Evolutionary conservation across 2,888 invertebrate genomes (phyloP), one percentile per base, ranked within the genome.

Genomic region (Rhimphoctona megacephalus): DNA sequence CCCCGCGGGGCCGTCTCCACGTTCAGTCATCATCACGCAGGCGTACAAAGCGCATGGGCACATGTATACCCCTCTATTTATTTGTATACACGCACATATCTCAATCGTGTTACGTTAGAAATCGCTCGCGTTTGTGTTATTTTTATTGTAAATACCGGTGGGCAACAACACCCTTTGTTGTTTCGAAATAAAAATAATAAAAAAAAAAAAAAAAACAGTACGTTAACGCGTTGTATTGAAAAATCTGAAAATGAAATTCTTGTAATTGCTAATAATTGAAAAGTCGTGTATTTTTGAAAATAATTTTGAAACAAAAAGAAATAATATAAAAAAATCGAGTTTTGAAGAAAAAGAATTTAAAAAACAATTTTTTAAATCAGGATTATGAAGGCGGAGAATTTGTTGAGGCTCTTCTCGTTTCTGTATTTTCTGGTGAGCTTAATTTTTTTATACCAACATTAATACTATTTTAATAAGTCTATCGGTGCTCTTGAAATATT

Each of bases 1-100:
- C 79, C 77, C 80, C 81, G 57, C 43, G 61, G 78, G 77, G 72
- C 73, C 81, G 84, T 81, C 70, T 52, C 78, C 81, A 76, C 90
- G 90, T 91, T 92, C 93, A 94, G 94, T 94, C 92, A 92, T 91
- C 90, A 91, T 90, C 90, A 92, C 90, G 93, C 91, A 90, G 90
- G 92, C 92, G 90, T 89, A 85, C 87, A 90, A 87, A 69, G 70
- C 87, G 88, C 90, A 89, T 87, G 84, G 79, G 36, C 76, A 43
- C 64, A 25, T 57, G 33, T 46, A 7, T 43, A 66, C 43, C 54
- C 54, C 54, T 36, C n/a, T 36, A 72, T 43, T 43, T 43, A 43
- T 43, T 70, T 19, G 72, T 52, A 49, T 49, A 78, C 61, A 78
- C 67, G 52, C 36, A 43, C 46, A 9, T 49, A 30, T 57, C 25